Percentiles rank a stretch among this genome's conserved stretches.
Evolutionary conservation across 2,797 vertebrate genomes (phyloP).

Genomic region (Sebastes vulpes): DNA sequence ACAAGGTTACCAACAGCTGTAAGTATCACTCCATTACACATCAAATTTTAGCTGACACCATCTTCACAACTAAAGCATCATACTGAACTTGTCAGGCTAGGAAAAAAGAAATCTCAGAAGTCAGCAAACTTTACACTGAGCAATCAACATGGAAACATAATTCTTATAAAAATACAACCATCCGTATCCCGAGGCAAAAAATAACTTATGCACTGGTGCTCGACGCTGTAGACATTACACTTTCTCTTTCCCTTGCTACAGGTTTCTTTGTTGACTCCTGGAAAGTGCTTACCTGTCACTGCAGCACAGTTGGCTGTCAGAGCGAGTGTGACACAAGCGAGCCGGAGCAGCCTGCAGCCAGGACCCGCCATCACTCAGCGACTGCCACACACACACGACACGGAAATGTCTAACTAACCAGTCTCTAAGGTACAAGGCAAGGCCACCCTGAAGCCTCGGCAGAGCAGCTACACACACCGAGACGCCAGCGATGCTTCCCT

Average conservation of each 20-base stretch:
- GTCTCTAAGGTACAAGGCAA: conserved; percentile 75
- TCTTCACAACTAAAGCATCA: conserved; percentile 32
- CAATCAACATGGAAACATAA: conserved; percentile 74
- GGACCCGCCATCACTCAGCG: conserved; percentile 77
- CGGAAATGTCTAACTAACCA: conserved; percentile 78
- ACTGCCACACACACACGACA: conserved; percentile 68
- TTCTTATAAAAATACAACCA: conserved; percentile 71
- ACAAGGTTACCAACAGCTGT: conserved; percentile 55
- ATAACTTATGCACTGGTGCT: conserved; percentile 58
- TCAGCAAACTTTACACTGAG: conserved; percentile 73
- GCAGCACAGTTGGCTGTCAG: conserved; percentile 75
- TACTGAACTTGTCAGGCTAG: conserved; percentile 51
- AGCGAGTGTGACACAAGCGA: conserved; percentile 73
- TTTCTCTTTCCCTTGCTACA: conserved; percentile 55
- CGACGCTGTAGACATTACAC: conserved; percentile 54
- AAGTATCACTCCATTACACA: conserved; percentile 38
- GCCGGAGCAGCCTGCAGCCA: conserved; percentile 74
- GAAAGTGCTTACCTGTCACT: conserved; percentile 84
- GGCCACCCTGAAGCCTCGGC: conserved; percentile 75
- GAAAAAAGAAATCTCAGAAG: conserved; percentile 57
- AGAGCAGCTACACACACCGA: conserved; percentile 38
- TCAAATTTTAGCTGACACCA: conserved; percentile 41
- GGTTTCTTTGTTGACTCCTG: conserved; percentile 76
- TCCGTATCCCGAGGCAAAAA: conserved; percentile 69
- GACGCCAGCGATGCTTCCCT: conserved; percentile 67